phyloP scores from a whole-genome alignment of 2,888 invertebrate genomes.

The Sarcophaga caerulescens region DNA sequence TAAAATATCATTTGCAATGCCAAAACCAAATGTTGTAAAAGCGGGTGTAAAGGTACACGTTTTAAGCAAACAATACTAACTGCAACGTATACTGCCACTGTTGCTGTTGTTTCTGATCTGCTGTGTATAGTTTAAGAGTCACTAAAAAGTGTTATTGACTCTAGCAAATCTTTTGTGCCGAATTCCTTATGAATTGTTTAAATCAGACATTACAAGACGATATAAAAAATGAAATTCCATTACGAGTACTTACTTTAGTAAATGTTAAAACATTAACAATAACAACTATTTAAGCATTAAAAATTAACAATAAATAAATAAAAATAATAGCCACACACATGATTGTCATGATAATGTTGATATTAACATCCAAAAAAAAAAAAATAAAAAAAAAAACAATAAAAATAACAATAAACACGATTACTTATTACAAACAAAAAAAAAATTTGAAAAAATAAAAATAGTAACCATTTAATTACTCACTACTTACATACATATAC shows the following conservation, averaged over 20 bases:
- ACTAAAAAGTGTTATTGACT: conserved; percentile 55
- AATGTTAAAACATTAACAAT: conserved; percentile 43
- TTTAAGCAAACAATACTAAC: not conserved
- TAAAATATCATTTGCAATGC: conserved; percentile 48
- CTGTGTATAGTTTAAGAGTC: not conserved
- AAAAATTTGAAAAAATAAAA: not conserved
- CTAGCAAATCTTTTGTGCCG: conserved; percentile 45
- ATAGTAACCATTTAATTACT: conserved; percentile 24
- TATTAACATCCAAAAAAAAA: conserved; percentile 12
- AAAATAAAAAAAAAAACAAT: conserved; percentile 11
- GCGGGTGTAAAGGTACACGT: conserved; percentile 43
- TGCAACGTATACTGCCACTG: not conserved
- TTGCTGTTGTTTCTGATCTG: not conserved
- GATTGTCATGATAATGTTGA: conserved; percentile 46
- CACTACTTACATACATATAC: not conserved
- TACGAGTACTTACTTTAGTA: not conserved
- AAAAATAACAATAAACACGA: conserved; percentile 36
- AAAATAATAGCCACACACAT: conserved; percentile 17
- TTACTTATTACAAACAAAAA: not conserved
- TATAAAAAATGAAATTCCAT: not conserved
- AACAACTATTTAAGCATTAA: conserved; percentile 17
- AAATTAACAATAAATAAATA: not conserved
- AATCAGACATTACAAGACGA: conserved; percentile 10
- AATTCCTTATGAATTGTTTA: conserved; percentile 43
- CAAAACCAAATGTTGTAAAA: conserved; percentile 42